A percentile compares a stretch with the other conserved stretches of the same genome.
Evolutionary conservation across 2,797 vertebrate genomes (phyloP).

Genomic region (Halcyon smyrnensis): DNA sequence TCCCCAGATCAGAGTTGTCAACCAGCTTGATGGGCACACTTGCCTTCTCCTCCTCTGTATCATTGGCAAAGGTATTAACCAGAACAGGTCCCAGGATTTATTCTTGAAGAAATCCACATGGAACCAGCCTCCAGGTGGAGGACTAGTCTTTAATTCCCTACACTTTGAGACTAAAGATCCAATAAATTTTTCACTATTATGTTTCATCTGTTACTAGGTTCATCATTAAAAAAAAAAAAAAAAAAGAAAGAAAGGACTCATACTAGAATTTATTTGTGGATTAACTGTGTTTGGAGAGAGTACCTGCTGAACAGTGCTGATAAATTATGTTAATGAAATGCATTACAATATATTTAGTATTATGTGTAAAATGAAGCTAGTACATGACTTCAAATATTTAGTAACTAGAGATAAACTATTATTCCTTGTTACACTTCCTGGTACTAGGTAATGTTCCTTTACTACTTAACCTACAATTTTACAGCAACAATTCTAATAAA

Average conservation of each 20-base stretch:
- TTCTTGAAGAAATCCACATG: background rate
- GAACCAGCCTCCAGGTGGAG: background rate
- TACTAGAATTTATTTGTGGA: background rate
- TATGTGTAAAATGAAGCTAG: background rate
- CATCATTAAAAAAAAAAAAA: background rate
- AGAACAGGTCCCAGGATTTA: background rate
- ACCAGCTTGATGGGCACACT: background rate
- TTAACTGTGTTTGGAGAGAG: background rate
- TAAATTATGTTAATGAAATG: background rate
- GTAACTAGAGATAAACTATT: background rate
- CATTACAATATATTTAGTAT: background rate
- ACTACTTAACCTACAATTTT: background rate
- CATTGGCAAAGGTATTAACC: background rate
- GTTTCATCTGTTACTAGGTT: background rate
- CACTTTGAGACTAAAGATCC: background rate
- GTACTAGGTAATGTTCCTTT: background rate
- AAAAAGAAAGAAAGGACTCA: background rate
- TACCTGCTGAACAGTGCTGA: background rate
- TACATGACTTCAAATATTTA: background rate
- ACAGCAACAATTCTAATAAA: background rate
- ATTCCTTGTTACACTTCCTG: background rate
- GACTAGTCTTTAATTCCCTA: background rate
- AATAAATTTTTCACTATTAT: background rate
- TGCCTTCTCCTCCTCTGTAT: background rate
- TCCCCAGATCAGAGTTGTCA: background rate